These are phyloP conservation scores for Drosophila mimica DNA, from an alignment of 2,888 invertebrate species.

Conservation along the genomic window DNA sequence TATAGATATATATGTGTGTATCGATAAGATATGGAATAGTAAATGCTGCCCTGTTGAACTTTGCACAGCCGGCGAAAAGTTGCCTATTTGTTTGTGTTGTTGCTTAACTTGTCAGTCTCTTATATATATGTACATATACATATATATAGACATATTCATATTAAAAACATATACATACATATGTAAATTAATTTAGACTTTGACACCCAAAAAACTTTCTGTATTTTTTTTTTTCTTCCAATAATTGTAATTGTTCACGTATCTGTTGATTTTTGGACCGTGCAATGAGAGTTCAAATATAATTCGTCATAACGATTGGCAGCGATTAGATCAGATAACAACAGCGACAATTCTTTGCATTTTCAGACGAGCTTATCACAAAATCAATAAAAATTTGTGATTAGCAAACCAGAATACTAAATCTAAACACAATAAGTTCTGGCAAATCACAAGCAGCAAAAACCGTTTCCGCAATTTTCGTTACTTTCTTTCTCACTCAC, in stretches of 20 bases:
- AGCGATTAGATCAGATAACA: constrained; percentile 22
- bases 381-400: not conserved
- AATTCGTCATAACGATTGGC: constrained; percentile 30
- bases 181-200: not conserved
- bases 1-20: not conserved
- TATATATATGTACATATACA: not conserved
- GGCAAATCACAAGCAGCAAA: not conserved
- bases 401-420: not conserved
- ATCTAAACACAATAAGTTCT: not conserved
- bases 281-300: not conserved
- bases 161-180: too few species aligned
- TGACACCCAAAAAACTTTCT: not conserved
- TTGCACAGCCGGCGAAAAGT: not conserved
- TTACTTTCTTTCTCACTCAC: not conserved
- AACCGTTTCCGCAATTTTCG: not conserved
- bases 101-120: not conserved
- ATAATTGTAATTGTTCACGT: too few species aligned
- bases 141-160: not conserved
- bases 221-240: too few species aligned
- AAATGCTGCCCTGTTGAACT: not conserved
- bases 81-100: not conserved
- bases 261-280: not conserved
- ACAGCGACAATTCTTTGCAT: not conserved
- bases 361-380: not conserved
- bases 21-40: not conserved